These are phyloP conservation scores for Drosophila mettleri DNA, from an alignment of 2,888 invertebrate genomes.

Conservation along the genomic window DNA sequence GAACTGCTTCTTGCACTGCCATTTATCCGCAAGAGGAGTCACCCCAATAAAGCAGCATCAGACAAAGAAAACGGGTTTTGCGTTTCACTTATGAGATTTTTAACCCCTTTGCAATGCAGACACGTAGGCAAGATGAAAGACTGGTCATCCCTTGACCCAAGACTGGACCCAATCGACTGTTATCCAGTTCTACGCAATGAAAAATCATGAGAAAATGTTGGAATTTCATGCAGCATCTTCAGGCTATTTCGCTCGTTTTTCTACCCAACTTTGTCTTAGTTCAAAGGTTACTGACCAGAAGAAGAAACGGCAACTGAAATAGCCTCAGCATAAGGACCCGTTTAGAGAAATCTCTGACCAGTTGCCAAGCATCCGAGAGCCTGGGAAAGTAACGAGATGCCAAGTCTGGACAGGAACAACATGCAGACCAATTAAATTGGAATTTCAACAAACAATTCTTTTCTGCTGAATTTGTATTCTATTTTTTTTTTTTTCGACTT, in stretches of 20 bases:
- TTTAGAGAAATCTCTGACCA: conserved; percentile 34
- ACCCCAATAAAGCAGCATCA: conserved; percentile 44
- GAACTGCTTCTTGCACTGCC: conserved; percentile 40
- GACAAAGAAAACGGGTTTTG: conserved; percentile 43
- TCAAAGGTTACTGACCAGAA: conserved; percentile 77
- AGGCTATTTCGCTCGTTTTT: conserved; percentile 61
- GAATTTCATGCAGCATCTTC: conserved; percentile 70
- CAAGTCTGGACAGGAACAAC: conserved; percentile 67
- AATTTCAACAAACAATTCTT: conserved; percentile 65
- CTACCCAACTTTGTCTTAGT: conserved; percentile 52
- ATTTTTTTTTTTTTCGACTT: conserved; percentile 28
- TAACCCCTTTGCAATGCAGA: conserved; percentile 51
- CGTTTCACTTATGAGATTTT: conserved; percentile 23
- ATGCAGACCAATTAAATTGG: conserved; percentile 77
- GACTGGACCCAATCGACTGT: conserved; percentile 35
- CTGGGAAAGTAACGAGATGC: conserved; percentile 42
- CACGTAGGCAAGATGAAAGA: conserved; percentile 23
- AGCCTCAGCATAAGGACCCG: conserved; percentile 39
- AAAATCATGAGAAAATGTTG: conserved; percentile 73
- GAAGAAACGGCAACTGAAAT: neutral
- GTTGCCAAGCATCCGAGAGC: conserved; percentile 31
- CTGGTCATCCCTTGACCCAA: conserved; percentile 42
- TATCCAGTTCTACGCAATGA: conserved; percentile 55
- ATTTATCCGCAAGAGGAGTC: conserved; percentile 45
- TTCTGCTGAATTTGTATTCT: conserved; percentile 29